phyloP scores from a whole-genome alignment of 1,140 invertebrate species.

The Holcopasites calliopsidis region DNA sequence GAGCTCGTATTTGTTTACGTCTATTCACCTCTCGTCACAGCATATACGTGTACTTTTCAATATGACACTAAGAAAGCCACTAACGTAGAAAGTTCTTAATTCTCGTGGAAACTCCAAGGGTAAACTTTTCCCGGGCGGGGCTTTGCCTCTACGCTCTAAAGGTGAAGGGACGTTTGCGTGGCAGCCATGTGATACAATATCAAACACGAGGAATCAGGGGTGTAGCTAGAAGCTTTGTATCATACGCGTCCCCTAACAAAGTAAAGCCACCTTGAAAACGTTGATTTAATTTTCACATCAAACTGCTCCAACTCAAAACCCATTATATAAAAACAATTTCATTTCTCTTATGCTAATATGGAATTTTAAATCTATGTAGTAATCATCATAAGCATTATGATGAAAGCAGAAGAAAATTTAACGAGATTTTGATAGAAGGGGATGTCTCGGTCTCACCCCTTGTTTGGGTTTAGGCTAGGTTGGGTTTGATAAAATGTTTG shows the following conservation, averaged over 20 bases:
- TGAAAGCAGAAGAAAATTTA: too few species aligned
- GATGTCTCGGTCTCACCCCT: too few species aligned
- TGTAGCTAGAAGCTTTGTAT: background rate
- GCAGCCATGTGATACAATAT: conserved; percentile 65
- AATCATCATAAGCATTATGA: too few species aligned
- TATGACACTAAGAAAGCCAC: background rate
- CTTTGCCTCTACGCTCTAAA: conserved; percentile 18
- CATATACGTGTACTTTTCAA: background rate
- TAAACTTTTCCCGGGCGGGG: background rate
- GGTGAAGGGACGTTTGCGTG: conserved; percentile 54
- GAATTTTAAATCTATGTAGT: too few species aligned
- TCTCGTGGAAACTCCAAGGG: background rate
- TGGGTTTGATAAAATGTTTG: background rate
- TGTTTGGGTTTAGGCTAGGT: too few species aligned
- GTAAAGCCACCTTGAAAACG: too few species aligned
- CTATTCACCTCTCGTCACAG: conserved; percentile 11
- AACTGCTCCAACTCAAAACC: too few species aligned
- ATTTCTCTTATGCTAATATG: too few species aligned
- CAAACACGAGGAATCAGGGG: conserved; percentile 61
- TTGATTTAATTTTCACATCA: too few species aligned
- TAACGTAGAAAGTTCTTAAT: background rate
- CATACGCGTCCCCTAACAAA: too few species aligned
- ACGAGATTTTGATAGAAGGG: too few species aligned
- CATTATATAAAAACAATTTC: too few species aligned
- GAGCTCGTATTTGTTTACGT: conserved; percentile 1